Conservation (phyloP, 1,140 invertebrate species). For the Sesamia nonagrioides region DNA sequence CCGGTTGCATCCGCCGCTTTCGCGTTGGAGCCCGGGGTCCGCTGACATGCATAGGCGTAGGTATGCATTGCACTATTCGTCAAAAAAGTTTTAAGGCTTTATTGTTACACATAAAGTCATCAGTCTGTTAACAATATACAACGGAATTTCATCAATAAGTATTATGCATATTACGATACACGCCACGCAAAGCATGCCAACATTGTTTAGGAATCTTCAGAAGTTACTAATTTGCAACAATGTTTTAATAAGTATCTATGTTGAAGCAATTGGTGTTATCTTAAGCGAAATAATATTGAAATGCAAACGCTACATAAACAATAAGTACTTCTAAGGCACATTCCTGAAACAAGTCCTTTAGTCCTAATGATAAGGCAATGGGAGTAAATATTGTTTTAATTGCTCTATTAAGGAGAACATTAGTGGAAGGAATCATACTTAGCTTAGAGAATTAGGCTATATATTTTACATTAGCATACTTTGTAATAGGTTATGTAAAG, state of each 20-base stretch:
- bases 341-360: constrained; percentile 3
- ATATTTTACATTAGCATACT: neutral
- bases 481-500: neutral
- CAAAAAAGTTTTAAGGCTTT: no score
- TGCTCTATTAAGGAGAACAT: constrained; percentile 15
- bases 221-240: constrained; percentile 5
- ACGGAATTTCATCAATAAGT: neutral
- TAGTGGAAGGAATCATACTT: neutral
- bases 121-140: neutral
- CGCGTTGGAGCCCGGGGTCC: no score
- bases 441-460: constrained; percentile 6
- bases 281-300: constrained; percentile 21
- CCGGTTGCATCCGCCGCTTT: no score
- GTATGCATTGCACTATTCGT: no score
- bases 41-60: no score
- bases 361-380: constrained; percentile 11
- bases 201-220: neutral
- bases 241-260: neutral
- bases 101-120: neutral
- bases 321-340: neutral
- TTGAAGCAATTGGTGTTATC: constrained; percentile 7
- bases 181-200: neutral
- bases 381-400: constrained; percentile 28
- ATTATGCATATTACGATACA: neutral
- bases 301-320: constrained; percentile 11